Base-by-base conservation (phyloP, 2,888 invertebrate genomes). In the Lasioglossum pauxillum region DNA sequence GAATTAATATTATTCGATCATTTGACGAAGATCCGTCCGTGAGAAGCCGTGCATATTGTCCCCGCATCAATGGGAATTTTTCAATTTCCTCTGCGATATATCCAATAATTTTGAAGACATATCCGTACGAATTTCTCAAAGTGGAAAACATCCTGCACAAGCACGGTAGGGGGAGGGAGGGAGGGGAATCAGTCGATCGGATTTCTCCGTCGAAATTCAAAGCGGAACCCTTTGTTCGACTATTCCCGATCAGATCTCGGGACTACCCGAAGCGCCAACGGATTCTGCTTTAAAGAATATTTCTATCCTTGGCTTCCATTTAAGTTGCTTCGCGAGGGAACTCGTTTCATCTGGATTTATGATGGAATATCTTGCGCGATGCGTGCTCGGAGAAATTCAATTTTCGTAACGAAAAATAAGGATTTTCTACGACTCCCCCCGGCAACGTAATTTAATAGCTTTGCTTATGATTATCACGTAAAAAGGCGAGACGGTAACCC, bases 161-260 rank as follows among this genome's bases (percentile, higher is more conserved):
- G 41, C 64, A 16, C 27, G 16, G n/a, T 5, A 4, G 19, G 8
- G 23, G 19, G 27, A 16, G 8, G 7, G 31, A 31, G 31, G 69
- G 38, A 38, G 10, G 19, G 67, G n/a, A 38, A 69, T 69, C 69
- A 69, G 38, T 38, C 69, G n/a, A 41, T 69, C 38, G 69, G 23
- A 69, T 69, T 69, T 69, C 38, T 69, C 23, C 38, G 27, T 41
- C 44, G 44, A 44, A 44, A 72, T 72, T 44, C 72, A 72, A 44
- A 44, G 72, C 14, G n/a, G 44, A 44, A 38, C 38, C 69, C 23
- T 69, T 41, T 38, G 69, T 69, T 69, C 69, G 69, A 41, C 69
- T 69, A 69, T 35, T 69, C 38, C 38, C 69, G n/a, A 69, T 69
- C 69, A 69, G 23, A 69, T 69, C 69, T 38, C 69, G 23, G 23